phyloP scores from a whole-genome alignment of 2,888 invertebrate species.

The Theristus sp. region DNA sequence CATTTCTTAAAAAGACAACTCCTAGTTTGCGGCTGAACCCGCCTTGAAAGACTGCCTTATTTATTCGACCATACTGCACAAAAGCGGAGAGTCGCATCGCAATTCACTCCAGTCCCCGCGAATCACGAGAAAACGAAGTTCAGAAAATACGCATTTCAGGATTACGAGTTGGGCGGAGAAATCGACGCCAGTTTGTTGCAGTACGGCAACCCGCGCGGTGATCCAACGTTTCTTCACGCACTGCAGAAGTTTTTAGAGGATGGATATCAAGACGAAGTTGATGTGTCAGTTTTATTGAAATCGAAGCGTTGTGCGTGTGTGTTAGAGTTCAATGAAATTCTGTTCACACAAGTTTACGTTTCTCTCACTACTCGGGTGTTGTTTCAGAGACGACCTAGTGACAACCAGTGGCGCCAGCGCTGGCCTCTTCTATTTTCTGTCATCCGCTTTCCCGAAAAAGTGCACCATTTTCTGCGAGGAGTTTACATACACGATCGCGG shows the following conservation, averaged over 20 bases:
- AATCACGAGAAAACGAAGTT: too few species aligned
- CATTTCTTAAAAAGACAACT: too few species aligned
- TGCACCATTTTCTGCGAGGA: slow-evolving; percentile 46
- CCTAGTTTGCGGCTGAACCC: too few species aligned
- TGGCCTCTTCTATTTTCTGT: slow-evolving; percentile 41
- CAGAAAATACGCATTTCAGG: too few species aligned
- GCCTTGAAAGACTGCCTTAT: too few species aligned
- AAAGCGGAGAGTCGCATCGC: too few species aligned
- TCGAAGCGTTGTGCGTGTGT: too few species aligned
- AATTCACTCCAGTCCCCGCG: too few species aligned
- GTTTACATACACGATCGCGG: slow-evolving; percentile 45
- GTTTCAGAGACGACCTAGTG: slow-evolving; percentile 37
- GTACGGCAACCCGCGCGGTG: slow-evolving; percentile 10
- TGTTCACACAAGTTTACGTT: too few species aligned
- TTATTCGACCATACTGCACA: too few species aligned
- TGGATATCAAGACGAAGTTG: background rate
- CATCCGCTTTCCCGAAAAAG: slow-evolving; percentile 15
- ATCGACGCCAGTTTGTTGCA: slow-evolving; percentile 8
- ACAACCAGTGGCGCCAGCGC: slow-evolving; percentile 45
- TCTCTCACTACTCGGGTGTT: background rate
- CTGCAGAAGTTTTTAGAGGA: slow-evolving; percentile 7
- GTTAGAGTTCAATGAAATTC: too few species aligned
- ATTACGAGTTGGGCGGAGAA: background rate
- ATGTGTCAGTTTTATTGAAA: background rate
- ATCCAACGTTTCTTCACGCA: slow-evolving; percentile 7